Base-by-base conservation (phyloP, 2,888 invertebrate genomes). In the Lasioglossum villosulum region DNA sequence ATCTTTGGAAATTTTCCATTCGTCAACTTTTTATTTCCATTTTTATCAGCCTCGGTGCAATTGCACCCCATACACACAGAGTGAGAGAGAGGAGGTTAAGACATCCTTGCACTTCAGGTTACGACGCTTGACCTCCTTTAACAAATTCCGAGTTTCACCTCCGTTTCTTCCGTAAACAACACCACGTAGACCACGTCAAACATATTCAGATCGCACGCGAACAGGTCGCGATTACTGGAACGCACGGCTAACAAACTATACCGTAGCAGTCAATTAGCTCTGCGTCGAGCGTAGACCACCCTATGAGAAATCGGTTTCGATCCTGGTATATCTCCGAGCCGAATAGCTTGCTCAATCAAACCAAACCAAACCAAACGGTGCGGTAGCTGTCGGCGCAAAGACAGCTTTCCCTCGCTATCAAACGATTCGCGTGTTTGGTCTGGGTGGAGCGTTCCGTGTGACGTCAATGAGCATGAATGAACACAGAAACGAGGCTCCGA, bases 381-480 rank as follows among this genome's bases (percentile, higher is more conserved):
- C 19, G 37, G 37, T 12, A 37, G 68, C 10, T 37, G 37, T 23
- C 68, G 68, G 68, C 68, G 68, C 68, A 68, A 68, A 68, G 68
- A 68, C 68, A 66, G 66, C 48, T 19, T 23, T 42, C 34, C n/a
- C 8, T 39, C 19, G 39, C 39, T 16, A 68, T n/a, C 39, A 70
- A 80, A 48, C 80, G 73, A 66, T 68, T 30, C 76, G 68, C n/a
- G 37, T 42, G 75, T 75, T 75, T 42, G 37, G 39, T 12, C 42
- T 27, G 75, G 59, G n/a, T 30, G 42, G 19, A 71, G 39, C 42
- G 42, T 5, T 39, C 30, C 27, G 30, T 12, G 30, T 45, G 72
- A 30, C 72, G 72, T 72, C 42, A 48, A 19, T 37, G n/a, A 30
- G 66, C 48, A 79, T 48, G 72, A 74, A 30, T 45, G 70, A 34